These are phyloP conservation scores for Hirundichthys speculiger DNA, from an alignment of 2,113 vertebrate genomes.

Conservation along the genomic window DNA sequence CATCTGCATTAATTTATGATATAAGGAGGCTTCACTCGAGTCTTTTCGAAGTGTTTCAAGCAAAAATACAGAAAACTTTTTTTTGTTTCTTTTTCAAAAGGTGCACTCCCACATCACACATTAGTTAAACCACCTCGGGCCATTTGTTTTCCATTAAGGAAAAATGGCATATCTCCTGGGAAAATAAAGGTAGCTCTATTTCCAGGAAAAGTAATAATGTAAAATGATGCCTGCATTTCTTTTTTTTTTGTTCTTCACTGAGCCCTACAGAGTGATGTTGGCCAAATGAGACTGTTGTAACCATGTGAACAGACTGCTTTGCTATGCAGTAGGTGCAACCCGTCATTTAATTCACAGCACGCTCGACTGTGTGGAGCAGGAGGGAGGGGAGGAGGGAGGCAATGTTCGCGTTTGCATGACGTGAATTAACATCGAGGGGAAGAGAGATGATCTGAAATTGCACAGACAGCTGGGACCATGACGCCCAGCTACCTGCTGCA, in stretches of 20 bases:
- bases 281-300: slow-evolving; percentile 42
- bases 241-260: slow-evolving; percentile 11
- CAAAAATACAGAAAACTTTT: not conserved
- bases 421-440: slow-evolving; percentile 56
- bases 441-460: slow-evolving; percentile 61
- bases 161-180: slow-evolving; percentile 20
- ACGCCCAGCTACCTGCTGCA: slow-evolving; percentile 42
- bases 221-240: slow-evolving; percentile 29
- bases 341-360: slow-evolving; percentile 47
- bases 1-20: too few species aligned
- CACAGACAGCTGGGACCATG: slow-evolving; percentile 58
- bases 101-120: not conserved
- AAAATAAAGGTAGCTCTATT: slow-evolving; percentile 16
- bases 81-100: not conserved
- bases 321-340: slow-evolving; percentile 20
- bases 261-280: slow-evolving; percentile 17
- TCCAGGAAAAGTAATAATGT: slow-evolving; percentile 33
- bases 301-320: slow-evolving; percentile 27
- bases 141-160: slow-evolving; percentile 54
- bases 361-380: slow-evolving; percentile 9
- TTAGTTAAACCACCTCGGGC: slow-evolving; percentile 22
- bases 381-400: slow-evolving; percentile 7
- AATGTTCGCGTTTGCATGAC: slow-evolving; percentile 35
- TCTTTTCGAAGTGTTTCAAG: not conserved
- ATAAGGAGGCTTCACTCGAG: too few species aligned